Conservation (phyloP, 2,113 vertebrate genomes). For the Scatophagus argus region DNA sequence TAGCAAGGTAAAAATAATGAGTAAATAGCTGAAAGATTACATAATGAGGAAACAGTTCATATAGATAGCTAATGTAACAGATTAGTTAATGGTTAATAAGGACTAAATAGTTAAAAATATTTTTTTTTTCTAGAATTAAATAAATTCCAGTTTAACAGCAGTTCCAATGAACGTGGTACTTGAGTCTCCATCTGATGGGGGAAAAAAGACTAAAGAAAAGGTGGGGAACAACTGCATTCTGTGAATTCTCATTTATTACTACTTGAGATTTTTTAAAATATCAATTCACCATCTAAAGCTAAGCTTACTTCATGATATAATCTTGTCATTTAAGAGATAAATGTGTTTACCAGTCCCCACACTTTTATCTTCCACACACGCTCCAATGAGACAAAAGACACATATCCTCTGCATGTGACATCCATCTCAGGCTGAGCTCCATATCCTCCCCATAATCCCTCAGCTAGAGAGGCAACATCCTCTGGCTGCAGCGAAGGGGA, state of each 20-base stretch:
- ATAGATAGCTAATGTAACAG: no score
- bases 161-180: no score
- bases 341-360: background rate
- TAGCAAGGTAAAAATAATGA: background rate
- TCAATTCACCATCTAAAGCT: background rate
- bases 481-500: constrained; percentile 61
- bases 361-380: constrained; percentile 2
- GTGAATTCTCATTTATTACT: no score
- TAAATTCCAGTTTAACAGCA: background rate
- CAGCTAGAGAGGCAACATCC: constrained; percentile 68
- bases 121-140: background rate
- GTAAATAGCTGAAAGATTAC: background rate
- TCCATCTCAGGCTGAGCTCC: constrained; percentile 54
- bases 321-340: constrained; percentile 12
- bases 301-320: background rate
- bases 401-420: constrained; percentile 77
- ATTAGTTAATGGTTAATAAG: no score
- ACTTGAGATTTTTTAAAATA: background rate
- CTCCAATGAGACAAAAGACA: constrained; percentile 52
- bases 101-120: no score
- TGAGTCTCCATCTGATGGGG: background rate
- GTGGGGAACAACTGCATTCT: background rate
- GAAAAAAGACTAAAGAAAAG: no score
- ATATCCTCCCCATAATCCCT: constrained; percentile 72
- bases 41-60: no score